phyloP scores from a whole-genome alignment of 2,888 invertebrate species.

The Apamea anceps region DNA sequence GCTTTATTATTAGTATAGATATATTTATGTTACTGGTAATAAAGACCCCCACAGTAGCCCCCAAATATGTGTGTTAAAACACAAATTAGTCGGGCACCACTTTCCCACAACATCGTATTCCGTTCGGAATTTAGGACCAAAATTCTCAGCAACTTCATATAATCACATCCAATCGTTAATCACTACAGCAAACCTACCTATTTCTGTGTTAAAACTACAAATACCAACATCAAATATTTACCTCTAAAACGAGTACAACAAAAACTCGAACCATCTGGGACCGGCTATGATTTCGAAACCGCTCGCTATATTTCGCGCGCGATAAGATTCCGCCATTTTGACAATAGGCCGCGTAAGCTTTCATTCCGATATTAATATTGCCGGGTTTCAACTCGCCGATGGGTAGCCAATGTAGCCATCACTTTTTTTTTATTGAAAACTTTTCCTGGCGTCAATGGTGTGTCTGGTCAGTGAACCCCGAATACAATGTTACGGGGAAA shows the following conservation, averaged over 20 bases:
- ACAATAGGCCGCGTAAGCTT: slow-evolving; percentile 71
- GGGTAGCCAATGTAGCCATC: slow-evolving; percentile 76
- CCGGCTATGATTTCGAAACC: slow-evolving; percentile 56
- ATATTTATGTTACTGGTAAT: background rate
- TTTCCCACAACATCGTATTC: background rate
- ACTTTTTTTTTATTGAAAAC: slow-evolving; percentile 72
- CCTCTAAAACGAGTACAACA: slow-evolving; percentile 37
- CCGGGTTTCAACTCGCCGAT: slow-evolving; percentile 75
- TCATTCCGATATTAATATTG: slow-evolving; percentile 86
- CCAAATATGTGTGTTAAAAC: background rate
- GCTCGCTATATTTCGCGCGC: slow-evolving; percentile 51
- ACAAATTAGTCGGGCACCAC: background rate
- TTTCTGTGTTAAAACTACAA: slow-evolving; percentile 38
- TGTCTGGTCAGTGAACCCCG: slow-evolving; percentile 60
- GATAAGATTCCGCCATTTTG: slow-evolving; percentile 58
- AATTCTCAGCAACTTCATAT: slow-evolving; percentile 2
- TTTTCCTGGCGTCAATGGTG: slow-evolving; percentile 57
- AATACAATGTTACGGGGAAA: slow-evolving; percentile 39
- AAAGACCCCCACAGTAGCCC: background rate
- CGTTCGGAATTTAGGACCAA: background rate
- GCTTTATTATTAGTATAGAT: too few species aligned
- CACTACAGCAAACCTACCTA: slow-evolving; percentile 33
- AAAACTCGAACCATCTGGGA: slow-evolving; percentile 43
- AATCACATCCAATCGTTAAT: slow-evolving; percentile 49
- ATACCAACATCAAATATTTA: slow-evolving; percentile 57